These are phyloP conservation scores for Dipodomys spectabilis DNA, from an alignment of 2,113 vertebrate genomes.

Conservation along the genomic window DNA sequence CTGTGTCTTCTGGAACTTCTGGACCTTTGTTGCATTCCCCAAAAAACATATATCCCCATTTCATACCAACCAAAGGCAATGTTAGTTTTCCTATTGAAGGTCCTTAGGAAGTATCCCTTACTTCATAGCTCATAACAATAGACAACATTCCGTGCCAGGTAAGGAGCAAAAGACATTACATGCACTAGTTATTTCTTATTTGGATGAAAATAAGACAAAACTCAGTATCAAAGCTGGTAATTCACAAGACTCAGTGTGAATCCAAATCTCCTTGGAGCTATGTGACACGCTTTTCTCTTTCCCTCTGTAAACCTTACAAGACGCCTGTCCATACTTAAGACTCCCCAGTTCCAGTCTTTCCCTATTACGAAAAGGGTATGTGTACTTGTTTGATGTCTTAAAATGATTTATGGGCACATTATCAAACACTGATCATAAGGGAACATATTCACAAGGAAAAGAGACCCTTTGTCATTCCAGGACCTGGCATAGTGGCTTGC, in stretches of 20 bases:
- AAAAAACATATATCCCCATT: not conserved
- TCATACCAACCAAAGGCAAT: not conserved
- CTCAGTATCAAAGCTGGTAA: conserved; percentile 18
- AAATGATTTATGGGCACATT: not conserved
- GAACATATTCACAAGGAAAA: conserved; percentile 14
- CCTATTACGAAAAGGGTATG: too few relatives aligned
- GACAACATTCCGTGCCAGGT: not conserved
- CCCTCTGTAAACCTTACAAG: not conserved
- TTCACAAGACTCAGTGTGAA: not conserved
- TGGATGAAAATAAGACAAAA: conserved; percentile 38
- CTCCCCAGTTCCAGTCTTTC: not conserved
- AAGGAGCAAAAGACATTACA: conserved; percentile 17
- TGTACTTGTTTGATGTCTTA: not conserved
- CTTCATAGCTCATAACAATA: not conserved
- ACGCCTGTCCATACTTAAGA: not conserved
- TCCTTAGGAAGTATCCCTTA: not conserved
- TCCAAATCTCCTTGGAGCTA: not conserved
- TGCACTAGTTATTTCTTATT: conserved; percentile 53
- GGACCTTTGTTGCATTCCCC: not conserved
- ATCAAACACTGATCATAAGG: conserved; percentile 13
- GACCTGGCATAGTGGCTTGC: not conserved
- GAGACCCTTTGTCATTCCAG: conserved; percentile 10
- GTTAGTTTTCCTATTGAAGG: not conserved
- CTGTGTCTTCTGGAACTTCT: not conserved
- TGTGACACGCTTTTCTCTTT: not conserved